Evolutionary conservation across 2,888 invertebrate species (phyloP), one percentile per base, ranked within the genome.

Genomic region (Tetranychus truncatus): DNA sequence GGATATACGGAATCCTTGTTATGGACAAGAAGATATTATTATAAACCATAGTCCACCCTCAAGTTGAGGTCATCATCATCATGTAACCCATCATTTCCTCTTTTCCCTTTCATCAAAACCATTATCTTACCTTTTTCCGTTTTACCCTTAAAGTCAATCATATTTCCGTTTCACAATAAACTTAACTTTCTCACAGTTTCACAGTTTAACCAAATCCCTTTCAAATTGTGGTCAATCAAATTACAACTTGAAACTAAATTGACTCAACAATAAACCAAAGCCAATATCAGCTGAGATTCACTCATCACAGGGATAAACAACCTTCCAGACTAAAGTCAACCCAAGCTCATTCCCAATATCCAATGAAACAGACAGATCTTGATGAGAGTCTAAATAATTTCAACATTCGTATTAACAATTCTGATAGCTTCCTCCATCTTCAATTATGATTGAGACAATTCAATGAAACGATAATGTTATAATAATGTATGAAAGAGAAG

Each of bases 21-120:
- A 55, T 55, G 55, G 55, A 55, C 55, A 55, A 55, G 55, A 55
- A 15, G 55, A 55, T 55, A 6, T 55, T 55, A 15, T 34, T 34
- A 34, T 34, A 34, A 34, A 5, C 34, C 34, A 55, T 55, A 55
- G 15, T 15, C 55, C 55, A 55, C 55, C 55, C 55, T 55, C 55
- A 55, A 9, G 2, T 55, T 55, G 55, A 15, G 9, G 11, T 55
- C 55, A 55, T 55, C 55, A 55, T 55, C 55, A 55, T 55, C 55
- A 55, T 55, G 55, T 55, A 55, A 55, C 55, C 55, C 55, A 55
- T 55, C 55, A 55, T 55, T 55, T 55, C 55, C 55, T 55, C 55
- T 55, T 55, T 55, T 55, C 55, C 55, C 55, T 55, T 55, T 55
- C 55, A 55, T 55, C 15, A 15, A 34, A 34, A 34, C 15, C 15